Evolutionary conservation across 92 coral and sea anemone species (phyloP).

Genomic region (Nematostella vectensis): DNA sequence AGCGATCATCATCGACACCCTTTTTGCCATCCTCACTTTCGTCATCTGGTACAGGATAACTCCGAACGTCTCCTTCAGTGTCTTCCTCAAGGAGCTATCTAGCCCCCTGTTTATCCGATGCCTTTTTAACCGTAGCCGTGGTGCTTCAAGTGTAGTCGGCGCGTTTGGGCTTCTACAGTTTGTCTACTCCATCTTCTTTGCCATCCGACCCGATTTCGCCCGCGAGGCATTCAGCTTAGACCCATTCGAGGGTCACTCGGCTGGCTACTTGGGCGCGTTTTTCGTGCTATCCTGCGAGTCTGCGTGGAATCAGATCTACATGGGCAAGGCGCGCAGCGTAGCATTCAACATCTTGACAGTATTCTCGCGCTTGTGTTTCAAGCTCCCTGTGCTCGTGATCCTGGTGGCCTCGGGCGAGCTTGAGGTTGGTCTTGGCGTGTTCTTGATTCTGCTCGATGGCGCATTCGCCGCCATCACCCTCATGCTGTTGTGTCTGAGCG

Average conservation of each 20-base stretch:
- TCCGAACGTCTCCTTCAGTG: constrained; percentile 2
- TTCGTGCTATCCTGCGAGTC: constrained; percentile 14
- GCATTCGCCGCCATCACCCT: constrained; percentile 7
- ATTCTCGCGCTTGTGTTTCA: constrained; percentile 11
- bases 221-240: constrained; percentile 5
- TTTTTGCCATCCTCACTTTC: constrained; percentile 14
- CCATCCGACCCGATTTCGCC: constrained; percentile 4
- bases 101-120: constrained; percentile 16
- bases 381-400: constrained; percentile 9
- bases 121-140: constrained; percentile 6
- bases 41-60: constrained; percentile 25
- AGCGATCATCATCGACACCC: constrained; percentile 8
- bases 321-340: constrained; percentile 17
- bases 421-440: constrained; percentile 8
- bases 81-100: constrained; percentile 8
- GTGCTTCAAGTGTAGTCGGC: constrained; percentile 12
- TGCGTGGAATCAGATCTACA: constrained; percentile 27
- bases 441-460: constrained; percentile 6
- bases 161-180: constrained; percentile 20
- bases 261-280: constrained; percentile 18
- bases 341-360: constrained; percentile 12
- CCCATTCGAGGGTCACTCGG: constrained; percentile 17
- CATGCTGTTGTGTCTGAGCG: constrained; percentile 5
- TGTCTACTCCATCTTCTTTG: constrained; percentile 3
- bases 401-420: constrained; percentile 10